Evolutionary conservation across 2,797 vertebrate genomes (phyloP).

Genomic region (Anas capensis): DNA sequence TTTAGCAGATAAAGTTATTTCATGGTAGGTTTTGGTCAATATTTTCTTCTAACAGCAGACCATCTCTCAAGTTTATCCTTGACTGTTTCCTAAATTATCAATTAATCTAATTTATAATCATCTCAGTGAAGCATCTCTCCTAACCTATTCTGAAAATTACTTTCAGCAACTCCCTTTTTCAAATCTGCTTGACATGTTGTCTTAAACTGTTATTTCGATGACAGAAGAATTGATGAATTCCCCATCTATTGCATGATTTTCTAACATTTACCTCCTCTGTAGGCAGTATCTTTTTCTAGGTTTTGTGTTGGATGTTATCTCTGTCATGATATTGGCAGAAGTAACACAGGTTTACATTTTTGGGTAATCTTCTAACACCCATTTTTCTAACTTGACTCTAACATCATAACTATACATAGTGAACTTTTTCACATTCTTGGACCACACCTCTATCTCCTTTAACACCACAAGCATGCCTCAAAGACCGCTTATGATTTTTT

Average conservation of each 20-base stretch:
- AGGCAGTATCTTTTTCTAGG: neutral
- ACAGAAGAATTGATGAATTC: neutral
- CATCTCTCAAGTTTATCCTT: neutral
- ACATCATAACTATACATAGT: neutral
- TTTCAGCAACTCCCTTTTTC: neutral
- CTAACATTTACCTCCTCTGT: neutral
- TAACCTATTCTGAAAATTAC: neutral
- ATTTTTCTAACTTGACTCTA: neutral
- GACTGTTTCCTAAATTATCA: neutral
- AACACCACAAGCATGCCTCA: neutral
- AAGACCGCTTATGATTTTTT: neutral
- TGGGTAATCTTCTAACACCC: neutral
- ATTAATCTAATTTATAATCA: neutral
- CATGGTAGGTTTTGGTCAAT: rapidly evolving
- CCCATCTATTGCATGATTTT: neutral
- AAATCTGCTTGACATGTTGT: neutral
- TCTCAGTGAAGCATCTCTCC: neutral
- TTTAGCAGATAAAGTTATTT: neutral
- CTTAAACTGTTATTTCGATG: neutral
- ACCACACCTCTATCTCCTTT: neutral
- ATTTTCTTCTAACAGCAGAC: neutral
- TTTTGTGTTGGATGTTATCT: neutral
- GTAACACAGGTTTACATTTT: neutral
- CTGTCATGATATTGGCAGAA: neutral
- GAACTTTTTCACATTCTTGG: neutral